Evolutionary conservation across 2,113 vertebrate species (phyloP), one percentile per base, ranked within the genome.

Genomic region (Pseudolaguvia tuberculata): DNA sequence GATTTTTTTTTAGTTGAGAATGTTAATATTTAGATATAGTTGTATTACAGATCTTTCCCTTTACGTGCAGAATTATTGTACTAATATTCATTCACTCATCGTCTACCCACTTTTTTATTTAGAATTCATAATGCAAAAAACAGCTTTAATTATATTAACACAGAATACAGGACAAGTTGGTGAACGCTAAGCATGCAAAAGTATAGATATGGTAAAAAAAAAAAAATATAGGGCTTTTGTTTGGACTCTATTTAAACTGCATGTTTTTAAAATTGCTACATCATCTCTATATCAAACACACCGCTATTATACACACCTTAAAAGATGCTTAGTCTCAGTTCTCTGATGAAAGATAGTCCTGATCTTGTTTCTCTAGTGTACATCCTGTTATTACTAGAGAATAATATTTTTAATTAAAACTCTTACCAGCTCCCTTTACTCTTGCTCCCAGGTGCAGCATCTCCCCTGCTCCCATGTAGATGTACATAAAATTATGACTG

Each of bases 311-410:
- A 71, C 63, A 13, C 45, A 27, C 45, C 15, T 23, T 23, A 39
- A 39, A 70, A 70, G 50, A 56, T 56, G 51, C 68, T 56, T 70
- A 31, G 25, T 70, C 51, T 42, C 52, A 39, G 48, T 21, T 2
- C 67, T 55, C 27, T 65, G 42, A 65, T 65, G 62, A 65, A 65
- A 45, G 5, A 21, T 12, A 3, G 27, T 12, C 14, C 48, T 2
- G 6, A 39, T 56, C 50, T 63, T 69, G 63, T 53, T 70, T 78
- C 53, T 45, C 70, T 61, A 17, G 55, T 72, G 69, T 67, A 45
- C 52, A 42, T 80, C 48, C 50, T 68, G 56, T 80, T 35, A 58
- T 76, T 72, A 48, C 57, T 21, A 52, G 39, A 55, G 72, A 67
- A 68, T 71, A 53, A 65, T 74, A 4, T 63, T 79, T 76, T 58